These are phyloP conservation scores for Bradypus variegatus DNA, from an alignment of 2,797 vertebrate genomes.

Conservation along the genomic window DNA sequence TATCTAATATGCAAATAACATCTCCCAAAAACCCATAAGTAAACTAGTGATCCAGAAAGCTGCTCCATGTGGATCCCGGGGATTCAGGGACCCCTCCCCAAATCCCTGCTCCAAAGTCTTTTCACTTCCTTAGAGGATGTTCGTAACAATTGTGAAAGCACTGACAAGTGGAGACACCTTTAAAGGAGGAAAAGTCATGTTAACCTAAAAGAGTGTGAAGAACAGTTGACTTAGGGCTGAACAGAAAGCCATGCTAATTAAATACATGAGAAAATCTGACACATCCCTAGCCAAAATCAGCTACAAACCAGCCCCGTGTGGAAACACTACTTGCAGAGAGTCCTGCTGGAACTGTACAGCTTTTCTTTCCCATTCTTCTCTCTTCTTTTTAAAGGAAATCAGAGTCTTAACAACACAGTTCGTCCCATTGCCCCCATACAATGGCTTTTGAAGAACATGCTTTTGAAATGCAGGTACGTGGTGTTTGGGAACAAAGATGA, in stretches of 20 bases:
- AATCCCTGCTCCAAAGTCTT: neutral
- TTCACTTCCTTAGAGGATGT: neutral
- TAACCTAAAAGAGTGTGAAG: neutral
- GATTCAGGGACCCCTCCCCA: fast-evolving
- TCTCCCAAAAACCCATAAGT: neutral
- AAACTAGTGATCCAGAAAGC: neutral
- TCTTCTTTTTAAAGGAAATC: neutral
- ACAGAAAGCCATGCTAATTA: neutral
- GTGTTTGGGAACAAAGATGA: slow-evolving; percentile 34
- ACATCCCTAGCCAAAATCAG: neutral
- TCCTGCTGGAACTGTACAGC: fast-evolving
- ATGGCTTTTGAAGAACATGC: slow-evolving; percentile 24
- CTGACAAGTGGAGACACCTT: neutral
- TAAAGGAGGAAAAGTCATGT: neutral
- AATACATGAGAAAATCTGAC: neutral
- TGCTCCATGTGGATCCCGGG: neutral
- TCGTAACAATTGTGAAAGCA: neutral
- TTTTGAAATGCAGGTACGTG: slow-evolving; percentile 6
- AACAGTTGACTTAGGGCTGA: neutral
- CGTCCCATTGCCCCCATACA: slow-evolving; percentile 13
- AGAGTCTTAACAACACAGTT: neutral
- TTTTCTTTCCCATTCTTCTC: neutral
- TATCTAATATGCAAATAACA: neutral
- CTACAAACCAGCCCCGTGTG: fast-evolving
- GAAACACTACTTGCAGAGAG: neutral